Percentiles rank a stretch among this genome's conserved stretches.
Evolutionary conservation across 2,888 invertebrate species (phyloP).

Genomic region (Hirtodrosophila cameraria): DNA sequence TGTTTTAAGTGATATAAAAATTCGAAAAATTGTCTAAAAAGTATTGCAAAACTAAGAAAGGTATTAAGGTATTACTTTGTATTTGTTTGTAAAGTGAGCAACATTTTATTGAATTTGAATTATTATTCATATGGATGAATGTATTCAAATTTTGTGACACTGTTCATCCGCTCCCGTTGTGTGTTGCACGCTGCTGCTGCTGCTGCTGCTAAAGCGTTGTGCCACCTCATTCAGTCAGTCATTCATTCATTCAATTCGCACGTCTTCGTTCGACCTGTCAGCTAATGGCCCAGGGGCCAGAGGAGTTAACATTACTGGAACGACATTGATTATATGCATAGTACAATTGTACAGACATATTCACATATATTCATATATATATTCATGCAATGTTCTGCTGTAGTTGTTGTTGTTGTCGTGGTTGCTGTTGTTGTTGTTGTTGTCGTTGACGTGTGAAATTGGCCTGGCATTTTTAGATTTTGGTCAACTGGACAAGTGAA

Average conservation of each 20-base stretch:
- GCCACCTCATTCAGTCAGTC: constrained; percentile 72
- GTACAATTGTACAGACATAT: too few relatives aligned
- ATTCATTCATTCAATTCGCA: constrained; percentile 63
- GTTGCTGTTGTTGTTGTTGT: constrained; percentile 22
- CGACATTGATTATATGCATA: too few relatives aligned
- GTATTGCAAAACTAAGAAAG: too few relatives aligned
- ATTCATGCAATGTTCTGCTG: constrained; percentile 52
- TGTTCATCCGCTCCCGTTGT: constrained; percentile 29
- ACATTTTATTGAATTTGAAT: too few relatives aligned
- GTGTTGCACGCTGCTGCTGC: neutral
- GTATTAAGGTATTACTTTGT: too few relatives aligned
- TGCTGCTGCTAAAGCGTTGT: constrained; percentile 20
- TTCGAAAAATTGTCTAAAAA: too few relatives aligned
- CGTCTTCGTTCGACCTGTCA: constrained; percentile 40
- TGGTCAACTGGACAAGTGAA: constrained; percentile 57
- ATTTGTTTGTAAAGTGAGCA: too few relatives aligned
- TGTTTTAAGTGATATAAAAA: too few relatives aligned
- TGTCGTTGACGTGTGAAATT: constrained; percentile 52
- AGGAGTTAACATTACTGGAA: constrained; percentile 1
- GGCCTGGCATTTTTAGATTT: constrained; percentile 32
- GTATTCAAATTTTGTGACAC: constrained; percentile 11
- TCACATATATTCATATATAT: constrained; percentile 53
- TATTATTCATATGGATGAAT: neutral
- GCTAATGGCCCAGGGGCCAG: neutral
- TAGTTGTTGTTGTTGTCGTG: constrained; percentile 12